Conservation (phyloP, 2,113 vertebrate genomes). For the Sardina pilchardus region DNA sequence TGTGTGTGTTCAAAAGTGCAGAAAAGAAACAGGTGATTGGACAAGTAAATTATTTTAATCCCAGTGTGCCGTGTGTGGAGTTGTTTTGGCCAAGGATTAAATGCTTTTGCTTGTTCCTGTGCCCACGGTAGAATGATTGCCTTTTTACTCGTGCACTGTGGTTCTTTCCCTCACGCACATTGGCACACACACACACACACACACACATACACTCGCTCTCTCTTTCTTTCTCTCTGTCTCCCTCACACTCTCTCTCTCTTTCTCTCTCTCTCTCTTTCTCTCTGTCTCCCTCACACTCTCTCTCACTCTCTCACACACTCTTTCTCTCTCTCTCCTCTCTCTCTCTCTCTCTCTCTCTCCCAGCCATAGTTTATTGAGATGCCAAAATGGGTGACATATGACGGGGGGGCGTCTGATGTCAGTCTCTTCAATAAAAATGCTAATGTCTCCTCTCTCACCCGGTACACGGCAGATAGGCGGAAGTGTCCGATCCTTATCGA, state of each 20-base stretch:
- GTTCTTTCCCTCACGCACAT: not conserved
- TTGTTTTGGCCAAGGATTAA: slow-evolving; percentile 32
- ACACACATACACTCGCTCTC: too few relatives aligned
- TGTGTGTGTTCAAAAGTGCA: not conserved
- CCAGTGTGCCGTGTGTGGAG: slow-evolving; percentile 25
- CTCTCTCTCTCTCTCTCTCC: not conserved
- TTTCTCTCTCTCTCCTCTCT: too few relatives aligned
- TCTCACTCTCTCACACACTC: too few relatives aligned
- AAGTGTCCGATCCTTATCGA: slow-evolving; percentile 28
- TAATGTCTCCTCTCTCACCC: slow-evolving; percentile 34
- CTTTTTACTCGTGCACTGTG: not conserved
- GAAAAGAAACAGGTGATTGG: slow-evolving; percentile 23
- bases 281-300: not conserved
- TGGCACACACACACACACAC: not conserved
- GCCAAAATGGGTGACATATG: slow-evolving; percentile 25
- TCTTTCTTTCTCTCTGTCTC: too few relatives aligned
- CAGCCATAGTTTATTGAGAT: slow-evolving; percentile 21
- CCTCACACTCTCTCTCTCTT: too few relatives aligned
- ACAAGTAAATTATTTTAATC: slow-evolving; percentile 31
- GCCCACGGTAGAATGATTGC: slow-evolving; percentile 5
- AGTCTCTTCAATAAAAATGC: slow-evolving; percentile 40
- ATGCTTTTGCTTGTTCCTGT: slow-evolving; percentile 20
- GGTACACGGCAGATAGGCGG: slow-evolving; percentile 27
- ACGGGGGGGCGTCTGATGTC: slow-evolving; percentile 4
- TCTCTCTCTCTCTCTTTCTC: too few relatives aligned